Evolutionary conservation across 2,797 vertebrate genomes (phyloP).

Genomic region (Epinephelus awoara): DNA sequence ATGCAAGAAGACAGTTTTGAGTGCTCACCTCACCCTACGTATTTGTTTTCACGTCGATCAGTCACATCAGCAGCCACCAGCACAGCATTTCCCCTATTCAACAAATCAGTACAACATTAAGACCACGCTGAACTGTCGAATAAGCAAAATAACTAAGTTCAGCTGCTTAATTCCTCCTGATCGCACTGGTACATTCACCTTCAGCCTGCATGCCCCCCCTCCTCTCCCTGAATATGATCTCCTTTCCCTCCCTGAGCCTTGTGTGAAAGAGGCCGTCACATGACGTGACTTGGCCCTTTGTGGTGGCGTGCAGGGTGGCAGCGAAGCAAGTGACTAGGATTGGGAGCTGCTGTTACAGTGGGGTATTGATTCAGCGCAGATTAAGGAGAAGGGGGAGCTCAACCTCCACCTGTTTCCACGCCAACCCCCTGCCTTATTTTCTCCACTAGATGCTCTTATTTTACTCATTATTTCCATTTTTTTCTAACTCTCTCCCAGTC

Average conservation of each 20-base stretch:
- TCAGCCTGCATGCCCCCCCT: conserved; percentile 58
- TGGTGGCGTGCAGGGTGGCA: conserved; percentile 63
- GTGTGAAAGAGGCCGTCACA: conserved; percentile 77
- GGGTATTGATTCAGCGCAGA: conserved; percentile 84
- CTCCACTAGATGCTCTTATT: conserved; percentile 35
- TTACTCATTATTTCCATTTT: conserved; percentile 51
- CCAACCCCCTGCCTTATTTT: not conserved
- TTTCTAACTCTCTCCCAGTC: conserved; percentile 52
- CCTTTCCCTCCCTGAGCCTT: conserved; percentile 65
- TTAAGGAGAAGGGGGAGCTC: conserved; percentile 64
- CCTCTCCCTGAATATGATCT: conserved; percentile 66
- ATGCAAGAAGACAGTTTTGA: not conserved
- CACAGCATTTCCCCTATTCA: not conserved
- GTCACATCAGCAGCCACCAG: not conserved
- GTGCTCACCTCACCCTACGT: not conserved
- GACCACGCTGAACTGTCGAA: conserved; percentile 8
- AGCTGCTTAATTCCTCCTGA: conserved; percentile 42
- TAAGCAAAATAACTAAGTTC: conserved; percentile 30
- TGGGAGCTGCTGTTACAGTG: conserved; percentile 82
- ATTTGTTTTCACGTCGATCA: conserved; percentile 1
- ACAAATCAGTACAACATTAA: not conserved
- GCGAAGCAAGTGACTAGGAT: conserved; percentile 77
- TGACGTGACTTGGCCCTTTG: conserved; percentile 81
- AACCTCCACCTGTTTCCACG: conserved; percentile 35
- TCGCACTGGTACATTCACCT: conserved; percentile 58